Evolutionary conservation across 2,888 invertebrate genomes (phyloP).

Genomic region (Megalurothrips usitatus): DNA sequence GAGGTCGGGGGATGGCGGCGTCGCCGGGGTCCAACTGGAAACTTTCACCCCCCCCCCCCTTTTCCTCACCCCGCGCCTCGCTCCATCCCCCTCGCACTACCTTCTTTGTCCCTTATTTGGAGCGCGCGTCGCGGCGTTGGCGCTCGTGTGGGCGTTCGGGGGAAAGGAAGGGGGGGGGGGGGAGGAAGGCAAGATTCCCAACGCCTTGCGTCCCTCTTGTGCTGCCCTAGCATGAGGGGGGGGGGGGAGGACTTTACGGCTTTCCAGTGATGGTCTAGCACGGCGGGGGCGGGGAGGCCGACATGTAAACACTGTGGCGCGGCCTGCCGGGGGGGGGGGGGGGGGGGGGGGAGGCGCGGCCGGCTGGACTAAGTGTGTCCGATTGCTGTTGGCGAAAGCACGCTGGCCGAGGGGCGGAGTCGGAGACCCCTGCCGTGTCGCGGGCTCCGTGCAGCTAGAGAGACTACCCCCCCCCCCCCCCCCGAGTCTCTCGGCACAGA

Average conservation of each 20-base stretch:
- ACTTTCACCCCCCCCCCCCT: neutral
- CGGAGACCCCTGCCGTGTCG: too few species aligned
- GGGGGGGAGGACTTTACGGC: too few species aligned
- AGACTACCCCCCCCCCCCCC: too few species aligned
- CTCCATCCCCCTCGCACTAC: neutral
- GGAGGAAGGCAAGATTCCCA: too few species aligned
- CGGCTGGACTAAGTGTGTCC: neutral
- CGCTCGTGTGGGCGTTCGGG: neutral
- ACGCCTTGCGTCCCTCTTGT: neutral
- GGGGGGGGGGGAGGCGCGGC: neutral
- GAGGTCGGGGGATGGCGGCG: neutral
- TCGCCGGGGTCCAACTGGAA: neutral
- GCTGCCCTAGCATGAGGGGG: neutral
- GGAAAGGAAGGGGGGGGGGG: too few species aligned
- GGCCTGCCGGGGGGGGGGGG: neutral
- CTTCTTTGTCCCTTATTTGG: neutral
- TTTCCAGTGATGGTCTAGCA: neutral
- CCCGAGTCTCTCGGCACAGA: too few species aligned
- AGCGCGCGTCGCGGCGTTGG: neutral
- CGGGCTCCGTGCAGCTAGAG: too few species aligned
- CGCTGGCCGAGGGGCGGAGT: too few species aligned
- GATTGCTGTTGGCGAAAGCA: neutral
- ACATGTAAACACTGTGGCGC: neutral
- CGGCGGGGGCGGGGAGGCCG: neutral
- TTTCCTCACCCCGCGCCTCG: neutral